phyloP scores from a whole-genome alignment of 2,797 vertebrate genomes.

The Myripristis murdjan region DNA sequence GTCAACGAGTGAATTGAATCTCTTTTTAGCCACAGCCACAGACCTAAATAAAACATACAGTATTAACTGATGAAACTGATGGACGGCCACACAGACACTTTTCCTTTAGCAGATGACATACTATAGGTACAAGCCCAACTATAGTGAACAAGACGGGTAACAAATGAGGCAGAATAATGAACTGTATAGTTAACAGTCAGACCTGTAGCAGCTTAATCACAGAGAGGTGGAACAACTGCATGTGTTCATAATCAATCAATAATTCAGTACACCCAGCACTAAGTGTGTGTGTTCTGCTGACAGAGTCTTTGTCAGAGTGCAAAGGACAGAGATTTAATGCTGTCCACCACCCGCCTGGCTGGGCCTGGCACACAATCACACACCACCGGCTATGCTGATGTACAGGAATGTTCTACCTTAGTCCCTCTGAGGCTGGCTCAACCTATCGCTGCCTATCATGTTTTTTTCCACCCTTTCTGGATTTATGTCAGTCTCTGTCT shows the following conservation, averaged over 20 bases:
- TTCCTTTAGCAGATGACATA: background rate
- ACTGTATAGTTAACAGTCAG: background rate
- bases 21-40: too few species aligned
- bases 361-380: slow-evolving; percentile 17
- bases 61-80: too few species aligned
- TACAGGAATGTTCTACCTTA: background rate
- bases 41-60: too few species aligned
- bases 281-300: background rate
- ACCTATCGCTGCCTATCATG: background rate
- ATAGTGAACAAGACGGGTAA: too few species aligned
- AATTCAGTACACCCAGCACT: background rate
- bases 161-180: background rate
- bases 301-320: too few species aligned
- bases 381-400: slow-evolving; percentile 10
- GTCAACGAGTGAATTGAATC: too few species aligned
- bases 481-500: background rate
- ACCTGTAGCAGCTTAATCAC: background rate
- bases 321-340: slow-evolving; percentile 12
- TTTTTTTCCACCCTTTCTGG: background rate
- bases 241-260: background rate
- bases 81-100: slow-evolving; percentile 4
- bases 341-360: slow-evolving; percentile 3
- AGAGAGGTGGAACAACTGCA: background rate
- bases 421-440: background rate
- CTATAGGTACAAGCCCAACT: background rate